A percentile compares a stretch with the other conserved stretches of the same genome.
Conservation (phyloP, 2,888 invertebrate genomes). For the Drosophila silvestris region DNA sequence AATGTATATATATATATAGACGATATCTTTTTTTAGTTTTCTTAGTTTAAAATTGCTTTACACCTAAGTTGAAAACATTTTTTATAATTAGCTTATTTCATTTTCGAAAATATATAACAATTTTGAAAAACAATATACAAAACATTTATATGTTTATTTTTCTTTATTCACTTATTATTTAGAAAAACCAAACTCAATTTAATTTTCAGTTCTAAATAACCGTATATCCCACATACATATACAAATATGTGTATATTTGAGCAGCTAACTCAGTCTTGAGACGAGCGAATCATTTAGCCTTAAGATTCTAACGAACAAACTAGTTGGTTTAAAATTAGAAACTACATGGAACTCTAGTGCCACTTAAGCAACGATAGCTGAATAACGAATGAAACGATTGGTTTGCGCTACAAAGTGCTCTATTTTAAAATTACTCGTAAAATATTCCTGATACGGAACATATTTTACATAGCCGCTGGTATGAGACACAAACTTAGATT, state of each 20-base stretch:
- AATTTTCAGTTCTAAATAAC: slow-evolving; percentile 26
- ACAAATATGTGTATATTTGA: slow-evolving; percentile 1
- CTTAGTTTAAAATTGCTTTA: slow-evolving; percentile 53
- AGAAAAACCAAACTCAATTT: slow-evolving; percentile 8
- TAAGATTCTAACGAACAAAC: slow-evolving; percentile 53
- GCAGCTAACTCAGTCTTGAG: slow-evolving; percentile 24
- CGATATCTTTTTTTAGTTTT: slow-evolving; percentile 28
- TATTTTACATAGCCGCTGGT: slow-evolving; percentile 62
- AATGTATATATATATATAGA: slow-evolving; percentile 23
- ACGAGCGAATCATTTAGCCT: slow-evolving; percentile 42
- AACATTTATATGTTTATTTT: slow-evolving; percentile 24
- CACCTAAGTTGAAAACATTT: slow-evolving; percentile 64
- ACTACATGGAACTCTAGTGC: slow-evolving; percentile 69
- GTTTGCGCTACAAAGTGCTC: slow-evolving; percentile 53
- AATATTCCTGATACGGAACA: slow-evolving; percentile 31
- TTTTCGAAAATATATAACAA: slow-evolving; percentile 77
- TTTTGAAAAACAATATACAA: slow-evolving; percentile 50
- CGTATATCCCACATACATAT: slow-evolving; percentile 1
- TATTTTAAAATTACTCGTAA: slow-evolving; percentile 28
- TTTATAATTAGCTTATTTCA: slow-evolving; percentile 73
- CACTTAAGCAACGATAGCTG: slow-evolving; percentile 75
- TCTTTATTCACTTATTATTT: slow-evolving; percentile 2
- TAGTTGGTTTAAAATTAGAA: slow-evolving; percentile 25
- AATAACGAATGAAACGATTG: slow-evolving; percentile 69
- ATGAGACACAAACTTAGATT: slow-evolving; percentile 31